A percentile compares a stretch with the other conserved stretches of the same genome.
Conservation (phyloP, 2,113 vertebrate genomes). For the Rhynchopsitta pachyrhyncha region DNA sequence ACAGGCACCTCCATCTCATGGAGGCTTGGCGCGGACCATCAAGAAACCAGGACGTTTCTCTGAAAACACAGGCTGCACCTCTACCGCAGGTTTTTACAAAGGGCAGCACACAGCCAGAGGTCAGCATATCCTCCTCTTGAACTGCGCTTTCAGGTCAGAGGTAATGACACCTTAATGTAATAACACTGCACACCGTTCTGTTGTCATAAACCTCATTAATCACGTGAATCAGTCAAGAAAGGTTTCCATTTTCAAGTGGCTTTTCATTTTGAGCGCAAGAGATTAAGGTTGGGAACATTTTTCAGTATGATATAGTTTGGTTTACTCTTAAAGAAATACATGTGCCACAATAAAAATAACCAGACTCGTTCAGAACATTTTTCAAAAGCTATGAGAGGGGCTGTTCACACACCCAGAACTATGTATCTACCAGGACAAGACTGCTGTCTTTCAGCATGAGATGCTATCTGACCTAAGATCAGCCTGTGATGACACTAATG, state of each 20-base stretch:
- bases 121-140: background rate
- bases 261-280: background rate
- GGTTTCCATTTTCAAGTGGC: background rate
- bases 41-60: background rate
- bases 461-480: background rate
- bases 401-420: background rate
- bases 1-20: background rate
- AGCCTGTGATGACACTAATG: background rate
- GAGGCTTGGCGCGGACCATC: background rate
- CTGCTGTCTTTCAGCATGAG: background rate
- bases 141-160: background rate
- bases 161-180: accelerated
- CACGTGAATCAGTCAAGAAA: background rate
- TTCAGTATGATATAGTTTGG: background rate
- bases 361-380: background rate
- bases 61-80: background rate
- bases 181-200: background rate
- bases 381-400: background rate
- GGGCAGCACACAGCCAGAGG: background rate
- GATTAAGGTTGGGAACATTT: background rate
- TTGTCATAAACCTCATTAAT: background rate
- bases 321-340: background rate
- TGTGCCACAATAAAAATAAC: background rate
- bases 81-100: background rate
- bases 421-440: background rate